Evolutionary conservation across 2,113 vertebrate species (phyloP).

Genomic region (Rutilus rutilus): DNA sequence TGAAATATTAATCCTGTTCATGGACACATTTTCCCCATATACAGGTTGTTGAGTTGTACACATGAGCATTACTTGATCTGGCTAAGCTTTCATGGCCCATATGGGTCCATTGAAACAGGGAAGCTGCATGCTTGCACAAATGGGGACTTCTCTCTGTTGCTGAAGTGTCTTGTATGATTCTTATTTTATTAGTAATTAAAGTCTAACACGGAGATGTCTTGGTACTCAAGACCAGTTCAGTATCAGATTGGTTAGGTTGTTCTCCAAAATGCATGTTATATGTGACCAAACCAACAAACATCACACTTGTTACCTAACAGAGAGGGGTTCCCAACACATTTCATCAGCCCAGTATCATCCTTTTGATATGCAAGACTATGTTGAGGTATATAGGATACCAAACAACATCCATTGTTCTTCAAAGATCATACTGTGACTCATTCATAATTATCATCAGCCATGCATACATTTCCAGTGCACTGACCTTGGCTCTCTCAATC

Average conservation of each 20-base stretch:
- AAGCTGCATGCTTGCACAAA: constrained; percentile 65
- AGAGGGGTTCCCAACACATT: constrained; percentile 45
- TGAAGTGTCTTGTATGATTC: constrained; percentile 46
- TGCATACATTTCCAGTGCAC: background rate
- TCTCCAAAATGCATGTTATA: background rate
- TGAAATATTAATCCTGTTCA: background rate
- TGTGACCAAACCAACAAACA: background rate
- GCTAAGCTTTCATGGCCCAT: constrained; percentile 59
- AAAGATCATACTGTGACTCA: constrained; percentile 75
- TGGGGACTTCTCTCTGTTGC: constrained; percentile 69
- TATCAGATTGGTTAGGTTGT: background rate
- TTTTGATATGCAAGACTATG: constrained; percentile 49
- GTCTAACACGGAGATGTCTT: background rate
- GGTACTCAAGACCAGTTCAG: background rate
- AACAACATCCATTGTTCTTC: constrained; percentile 65
- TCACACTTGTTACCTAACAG: constrained; percentile 14
- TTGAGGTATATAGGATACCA: constrained; percentile 44
- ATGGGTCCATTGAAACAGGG: constrained; percentile 62
- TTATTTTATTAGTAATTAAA: background rate
- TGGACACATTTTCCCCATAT: background rate
- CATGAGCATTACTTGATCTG: constrained; percentile 65
- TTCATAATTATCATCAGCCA: constrained; percentile 60
- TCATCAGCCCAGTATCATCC: constrained; percentile 17
- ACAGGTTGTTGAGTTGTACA: constrained; percentile 62
- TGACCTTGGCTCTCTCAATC: background rate